phyloP scores from a whole-genome alignment of 2,113 vertebrate species.

The Peromyscus maniculatus region DNA sequence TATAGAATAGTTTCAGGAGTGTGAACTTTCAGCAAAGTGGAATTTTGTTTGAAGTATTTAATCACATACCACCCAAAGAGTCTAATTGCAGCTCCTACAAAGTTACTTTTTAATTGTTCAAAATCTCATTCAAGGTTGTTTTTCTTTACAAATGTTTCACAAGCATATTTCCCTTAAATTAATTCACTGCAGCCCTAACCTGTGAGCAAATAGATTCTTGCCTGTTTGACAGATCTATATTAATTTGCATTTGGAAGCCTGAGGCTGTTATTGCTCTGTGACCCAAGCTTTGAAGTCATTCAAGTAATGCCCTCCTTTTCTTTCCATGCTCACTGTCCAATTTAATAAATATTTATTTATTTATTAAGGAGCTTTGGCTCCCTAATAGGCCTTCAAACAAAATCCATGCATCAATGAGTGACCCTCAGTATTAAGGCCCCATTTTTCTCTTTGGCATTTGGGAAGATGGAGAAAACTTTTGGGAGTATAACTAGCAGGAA shows the following conservation, averaged over 20 bases:
- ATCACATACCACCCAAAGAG: background rate
- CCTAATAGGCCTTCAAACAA: conserved; percentile 14
- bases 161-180: background rate
- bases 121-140: background rate
- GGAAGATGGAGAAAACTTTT: background rate
- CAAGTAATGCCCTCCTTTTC: background rate
- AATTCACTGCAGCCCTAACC: background rate
- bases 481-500: too few relatives aligned
- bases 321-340: background rate
- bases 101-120: conserved; percentile 42
- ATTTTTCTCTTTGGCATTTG: conserved; percentile 45
- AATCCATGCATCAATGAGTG: background rate
- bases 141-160: background rate
- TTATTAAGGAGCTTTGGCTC: background rate
- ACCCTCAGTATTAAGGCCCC: background rate
- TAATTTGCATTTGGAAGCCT: background rate
- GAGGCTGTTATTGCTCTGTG: background rate
- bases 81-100: conserved; percentile 13
- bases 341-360: background rate
- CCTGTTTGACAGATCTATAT: background rate
- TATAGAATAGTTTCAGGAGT: conserved; percentile 44
- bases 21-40: conserved; percentile 49
- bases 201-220: background rate
- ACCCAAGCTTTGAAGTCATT: background rate
- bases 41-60: conserved; percentile 59